These are phyloP conservation scores for Chesias legatella DNA, from an alignment of 2,888 invertebrate genomes.

Conservation along the genomic window DNA sequence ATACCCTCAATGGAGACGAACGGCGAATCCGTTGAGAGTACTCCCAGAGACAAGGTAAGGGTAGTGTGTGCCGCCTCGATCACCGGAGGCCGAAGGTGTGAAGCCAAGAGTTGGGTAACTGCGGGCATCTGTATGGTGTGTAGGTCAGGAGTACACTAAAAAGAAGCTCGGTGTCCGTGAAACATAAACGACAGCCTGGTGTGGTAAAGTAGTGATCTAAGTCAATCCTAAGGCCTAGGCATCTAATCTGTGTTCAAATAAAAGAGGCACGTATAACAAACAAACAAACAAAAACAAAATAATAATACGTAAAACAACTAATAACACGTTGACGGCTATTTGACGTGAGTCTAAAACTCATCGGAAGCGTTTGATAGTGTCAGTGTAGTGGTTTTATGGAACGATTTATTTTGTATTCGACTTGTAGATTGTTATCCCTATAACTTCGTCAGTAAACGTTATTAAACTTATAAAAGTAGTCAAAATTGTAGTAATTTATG, in stretches of 20 bases:
- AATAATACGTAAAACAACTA: slow-evolving; percentile 67
- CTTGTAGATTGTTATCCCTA: slow-evolving; percentile 34
- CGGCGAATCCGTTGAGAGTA: slow-evolving; percentile 58
- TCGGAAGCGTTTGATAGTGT: slow-evolving; percentile 70
- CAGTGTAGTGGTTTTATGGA: slow-evolving; percentile 58
- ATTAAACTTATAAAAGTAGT: slow-evolving; percentile 33
- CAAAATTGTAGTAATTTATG: slow-evolving; percentile 28
- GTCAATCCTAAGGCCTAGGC: slow-evolving; percentile 78
- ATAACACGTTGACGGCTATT: slow-evolving; percentile 75
- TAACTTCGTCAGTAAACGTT: slow-evolving; percentile 33
- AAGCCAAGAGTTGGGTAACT: slow-evolving; percentile 80
- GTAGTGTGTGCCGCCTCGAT: slow-evolving; percentile 65
- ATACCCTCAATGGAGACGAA: slow-evolving; percentile 59
- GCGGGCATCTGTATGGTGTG: slow-evolving; percentile 80
- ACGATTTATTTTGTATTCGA: slow-evolving; percentile 34
- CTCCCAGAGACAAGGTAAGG: slow-evolving; percentile 59
- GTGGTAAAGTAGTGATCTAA: slow-evolving; percentile 78
- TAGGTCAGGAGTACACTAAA: slow-evolving; percentile 79
- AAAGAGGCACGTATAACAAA: slow-evolving; percentile 73
- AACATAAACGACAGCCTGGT: slow-evolving; percentile 78
- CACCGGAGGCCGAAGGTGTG: slow-evolving; percentile 74
- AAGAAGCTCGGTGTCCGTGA: slow-evolving; percentile 78
- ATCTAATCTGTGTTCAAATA: slow-evolving; percentile 75
- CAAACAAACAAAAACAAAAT: slow-evolving; percentile 54
- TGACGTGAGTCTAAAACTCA: slow-evolving; percentile 75